Evolutionary conservation across 2,888 invertebrate species (phyloP), one percentile per base, ranked within the genome.

Genomic region (Phoronis australis): DNA sequence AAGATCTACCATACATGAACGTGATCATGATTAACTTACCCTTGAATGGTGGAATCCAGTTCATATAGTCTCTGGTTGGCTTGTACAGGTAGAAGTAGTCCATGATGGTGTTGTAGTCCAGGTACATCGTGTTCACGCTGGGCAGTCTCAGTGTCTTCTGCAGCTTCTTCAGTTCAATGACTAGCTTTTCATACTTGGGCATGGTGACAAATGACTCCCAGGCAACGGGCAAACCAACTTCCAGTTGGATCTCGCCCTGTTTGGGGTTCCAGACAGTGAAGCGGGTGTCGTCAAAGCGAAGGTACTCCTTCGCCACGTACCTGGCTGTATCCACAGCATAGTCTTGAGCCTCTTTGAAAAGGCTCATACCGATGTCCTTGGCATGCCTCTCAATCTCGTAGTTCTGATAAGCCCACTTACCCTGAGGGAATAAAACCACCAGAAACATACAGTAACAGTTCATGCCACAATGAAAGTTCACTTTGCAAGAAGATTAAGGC

Each of bases 11-110:
- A n/a, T n/a, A n/a, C n/a, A 31, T 12, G 15, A 31, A 31, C 15
- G 9, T 12, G 9, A 31, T 31, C 15, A 6, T 31, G 15, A 15
- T 41, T 26, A 24, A 50, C 56, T 77, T 76, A 91, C 92, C 88
- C 77, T 84, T 84, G 75, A 90, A 93, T 6, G 93, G 92, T 39
- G 94, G 94, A 60, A 93, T 68, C 83, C 90, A 85, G 54, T 87
- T 87, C 42, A 84, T 81, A 1, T 87, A 83, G 71, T 90, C 87
- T 25, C 55, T 81, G 66, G 87, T 85, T 0, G 87, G 86, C 58
- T 87, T 83, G 65, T 88, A 83, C 60, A 85, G 84, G 69, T 88
- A 86, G 74, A 87, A 89, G 54, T 85, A 80, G 18, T 85, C 85
- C 84, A 88, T 88, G 46, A 92, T 82, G 22, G 87, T 61, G 55